Base-by-base conservation (phyloP, 2,888 invertebrate genomes). In the Elysia crispata region DNA sequence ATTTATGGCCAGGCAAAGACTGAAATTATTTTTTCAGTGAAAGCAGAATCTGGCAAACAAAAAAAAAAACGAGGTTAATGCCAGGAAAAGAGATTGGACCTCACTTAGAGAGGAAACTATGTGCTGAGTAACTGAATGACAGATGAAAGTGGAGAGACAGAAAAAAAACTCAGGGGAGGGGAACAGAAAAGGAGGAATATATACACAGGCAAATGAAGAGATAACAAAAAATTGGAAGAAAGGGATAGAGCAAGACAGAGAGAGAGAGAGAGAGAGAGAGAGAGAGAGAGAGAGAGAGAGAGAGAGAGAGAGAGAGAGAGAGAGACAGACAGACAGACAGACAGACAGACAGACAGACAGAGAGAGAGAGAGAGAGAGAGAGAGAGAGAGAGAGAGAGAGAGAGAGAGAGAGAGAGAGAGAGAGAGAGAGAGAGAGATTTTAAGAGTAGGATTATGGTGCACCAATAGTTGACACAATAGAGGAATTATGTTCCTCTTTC, bases 271-370 rank as follows among this genome's bases (percentile, higher is more conserved):
- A 50, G 49, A 72, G n/a, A 72, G 49, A n/a, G 25, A 72, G 72
- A 49, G 18, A 72, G 50, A 72, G n/a, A 41, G 49, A 72, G 18
- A 72, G n/a, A 72, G n/a, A 72, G 72, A 50, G 18, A 72, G 72
- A 72, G n/a, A 72, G 72, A 72, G 8, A 72, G 49, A 72, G 18
- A 50, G 49, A 72, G n/a, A 72, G 49, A n/a, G 25, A 72, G 72
- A 49, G 18, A 72, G 50, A 72, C 25, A 41, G 49, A 72, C 13
- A 72, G n/a, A 72, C 11, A 72, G 72, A 72, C 25, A 72, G 72
- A 72, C 25, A 72, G 72, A 72, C 25, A 72, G 72, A 72, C 25
- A 72, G 72, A 72, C 25, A 72, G 72, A 72, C 25, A 72, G 72
- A 72, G 49, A 49, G 41, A 49, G 72, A 72, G 49, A 72, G 72